These are phyloP conservation scores for Acanthis flammea DNA, from an alignment of 2,797 vertebrate species.

Conservation along the genomic window DNA sequence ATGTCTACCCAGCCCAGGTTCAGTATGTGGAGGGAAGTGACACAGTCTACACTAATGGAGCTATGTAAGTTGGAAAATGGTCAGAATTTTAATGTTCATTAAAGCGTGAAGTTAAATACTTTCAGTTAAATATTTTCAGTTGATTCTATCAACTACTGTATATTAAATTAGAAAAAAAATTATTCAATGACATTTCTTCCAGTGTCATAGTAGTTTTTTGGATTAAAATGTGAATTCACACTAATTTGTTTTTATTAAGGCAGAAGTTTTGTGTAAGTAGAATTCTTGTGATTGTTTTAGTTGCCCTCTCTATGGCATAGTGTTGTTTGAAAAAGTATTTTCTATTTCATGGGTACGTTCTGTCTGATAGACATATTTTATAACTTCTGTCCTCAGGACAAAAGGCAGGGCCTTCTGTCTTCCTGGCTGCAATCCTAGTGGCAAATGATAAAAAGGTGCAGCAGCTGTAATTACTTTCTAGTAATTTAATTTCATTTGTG, in stretches of 20 bases:
- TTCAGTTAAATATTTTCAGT: background rate
- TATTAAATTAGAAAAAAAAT: background rate
- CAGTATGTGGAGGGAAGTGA: constrained; percentile 84
- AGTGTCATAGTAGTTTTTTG: background rate
- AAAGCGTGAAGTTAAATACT: background rate
- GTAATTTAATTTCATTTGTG: background rate
- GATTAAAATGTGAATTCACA: background rate
- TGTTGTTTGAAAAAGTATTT: background rate
- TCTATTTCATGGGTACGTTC: background rate
- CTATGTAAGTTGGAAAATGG: constrained; percentile 77
- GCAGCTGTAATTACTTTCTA: background rate
- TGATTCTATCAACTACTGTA: background rate
- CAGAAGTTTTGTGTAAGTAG: background rate
- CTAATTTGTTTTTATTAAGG: background rate
- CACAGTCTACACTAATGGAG: constrained; percentile 84
- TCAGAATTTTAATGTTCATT: background rate
- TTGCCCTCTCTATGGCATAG: background rate
- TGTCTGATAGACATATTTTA: background rate
- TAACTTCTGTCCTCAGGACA: background rate
- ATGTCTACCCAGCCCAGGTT: constrained; percentile 83
- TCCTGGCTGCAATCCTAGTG: background rate
- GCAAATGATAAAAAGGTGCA: background rate
- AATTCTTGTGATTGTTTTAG: background rate
- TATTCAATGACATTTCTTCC: background rate
- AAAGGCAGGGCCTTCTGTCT: background rate